phyloP scores from a whole-genome alignment of 2,113 vertebrate species.

The Pseudorasbora parva region DNA sequence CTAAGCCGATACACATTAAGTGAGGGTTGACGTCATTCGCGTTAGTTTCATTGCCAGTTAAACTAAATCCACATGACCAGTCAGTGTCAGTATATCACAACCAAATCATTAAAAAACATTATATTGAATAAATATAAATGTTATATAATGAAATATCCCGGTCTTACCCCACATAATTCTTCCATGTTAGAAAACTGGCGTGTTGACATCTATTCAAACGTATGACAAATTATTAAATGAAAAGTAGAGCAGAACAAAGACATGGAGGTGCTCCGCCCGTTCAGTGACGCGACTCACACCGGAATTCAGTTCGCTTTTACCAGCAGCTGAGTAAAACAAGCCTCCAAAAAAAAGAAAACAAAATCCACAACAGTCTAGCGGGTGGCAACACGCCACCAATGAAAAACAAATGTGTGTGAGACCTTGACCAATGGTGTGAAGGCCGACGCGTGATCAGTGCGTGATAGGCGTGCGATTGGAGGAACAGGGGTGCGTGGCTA shows the following conservation, averaged over 20 bases:
- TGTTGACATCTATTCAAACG: conserved; percentile 66
- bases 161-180: conserved; percentile 70
- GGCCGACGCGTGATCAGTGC: conserved; percentile 86
- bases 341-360: conserved; percentile 71
- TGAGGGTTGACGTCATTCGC: neutral
- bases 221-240: conserved; percentile 55
- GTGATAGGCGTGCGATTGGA: conserved; percentile 78
- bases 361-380: conserved; percentile 76
- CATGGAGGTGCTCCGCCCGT: conserved; percentile 62
- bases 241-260: conserved; percentile 73
- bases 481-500: conserved; percentile 79
- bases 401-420: conserved; percentile 62
- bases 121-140: conserved; percentile 5
- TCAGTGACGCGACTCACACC: conserved; percentile 50
- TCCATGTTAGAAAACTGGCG: conserved; percentile 69
- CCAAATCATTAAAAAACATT: neutral
- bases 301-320: conserved; percentile 66
- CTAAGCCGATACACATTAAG: neutral
- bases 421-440: conserved; percentile 74
- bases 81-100: neutral
- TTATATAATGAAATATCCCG: neutral
- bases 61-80: neutral
- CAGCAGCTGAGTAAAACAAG: conserved; percentile 81
- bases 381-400: conserved; percentile 81
- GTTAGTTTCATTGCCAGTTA: neutral